phyloP scores from a whole-genome alignment of 1,140 invertebrate genomes.

The Cotesia vestalis region DNA sequence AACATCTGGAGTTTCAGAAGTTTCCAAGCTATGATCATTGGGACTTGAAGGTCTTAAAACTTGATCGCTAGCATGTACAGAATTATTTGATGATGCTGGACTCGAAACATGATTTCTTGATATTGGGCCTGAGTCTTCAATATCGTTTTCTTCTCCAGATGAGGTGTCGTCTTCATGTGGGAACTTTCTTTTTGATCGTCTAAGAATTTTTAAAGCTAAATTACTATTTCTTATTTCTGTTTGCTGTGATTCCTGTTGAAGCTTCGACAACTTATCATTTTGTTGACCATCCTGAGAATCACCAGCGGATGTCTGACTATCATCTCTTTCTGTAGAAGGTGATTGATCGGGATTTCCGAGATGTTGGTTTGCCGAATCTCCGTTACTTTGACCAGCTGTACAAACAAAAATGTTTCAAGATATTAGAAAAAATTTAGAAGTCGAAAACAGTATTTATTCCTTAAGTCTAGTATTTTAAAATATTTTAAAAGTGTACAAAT shows the following conservation, averaged over 20 bases:
- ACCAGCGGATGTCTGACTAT: conserved; percentile 65
- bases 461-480: too few relatives aligned
- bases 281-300: conserved; percentile 67
- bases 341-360: conserved; percentile 65
- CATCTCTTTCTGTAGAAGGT: conserved; percentile 67
- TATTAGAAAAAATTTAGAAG: neutral
- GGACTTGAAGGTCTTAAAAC: conserved; percentile 58
- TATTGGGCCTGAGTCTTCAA: conserved; percentile 47
- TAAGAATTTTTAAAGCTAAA: conserved; percentile 49
- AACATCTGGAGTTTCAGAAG: conserved; percentile 48
- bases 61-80: conserved; percentile 55
- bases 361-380: conserved; percentile 67
- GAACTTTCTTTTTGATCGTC: conserved; percentile 67
- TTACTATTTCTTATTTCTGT: conserved; percentile 47
- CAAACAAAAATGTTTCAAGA: conserved; percentile 26
- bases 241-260: conserved; percentile 55
- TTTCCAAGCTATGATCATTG: conserved; percentile 58
- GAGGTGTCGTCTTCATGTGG: conserved; percentile 65
- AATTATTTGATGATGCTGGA: conserved; percentile 70
- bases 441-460: neutral
- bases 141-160: conserved; percentile 68
- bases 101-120: conserved; percentile 65
- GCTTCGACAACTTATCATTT: conserved; percentile 66
- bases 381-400: conserved; percentile 69
- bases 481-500: too few relatives aligned